phyloP scores from a whole-genome alignment of 2,797 vertebrate genomes.

The Trematomus bernacchii region DNA sequence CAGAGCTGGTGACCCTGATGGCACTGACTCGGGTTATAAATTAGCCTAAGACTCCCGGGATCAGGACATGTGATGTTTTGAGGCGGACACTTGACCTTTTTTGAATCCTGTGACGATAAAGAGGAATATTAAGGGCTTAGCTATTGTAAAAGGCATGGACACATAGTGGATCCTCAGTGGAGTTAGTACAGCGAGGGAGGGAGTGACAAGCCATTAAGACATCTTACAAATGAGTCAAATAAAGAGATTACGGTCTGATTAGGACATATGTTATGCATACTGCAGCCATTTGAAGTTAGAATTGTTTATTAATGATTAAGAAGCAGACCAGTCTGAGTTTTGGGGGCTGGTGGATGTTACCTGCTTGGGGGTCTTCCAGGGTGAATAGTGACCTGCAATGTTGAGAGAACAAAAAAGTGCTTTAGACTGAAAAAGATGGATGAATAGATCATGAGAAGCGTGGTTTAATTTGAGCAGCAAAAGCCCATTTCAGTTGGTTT shows the following conservation, averaged over 20 bases:
- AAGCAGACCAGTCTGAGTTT: conserved; percentile 47
- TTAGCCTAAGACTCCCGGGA: conserved; percentile 37
- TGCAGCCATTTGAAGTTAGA: conserved; percentile 50
- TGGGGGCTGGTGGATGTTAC: conserved; percentile 85
- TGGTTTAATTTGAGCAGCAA: conserved; percentile 9
- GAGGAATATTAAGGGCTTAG: conserved; percentile 9
- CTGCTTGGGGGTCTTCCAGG: conserved; percentile 98
- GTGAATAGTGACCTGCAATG: conserved; percentile 98
- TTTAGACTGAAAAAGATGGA: conserved; percentile 76
- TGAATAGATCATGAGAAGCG: conserved; percentile 30
- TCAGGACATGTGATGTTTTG: conserved; percentile 50
- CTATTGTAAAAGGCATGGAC: conserved; percentile 35
- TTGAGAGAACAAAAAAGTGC: conserved; percentile 85
- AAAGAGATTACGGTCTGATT: conserved; percentile 17
- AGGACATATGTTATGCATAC: conserved; percentile 41
- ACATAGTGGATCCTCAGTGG: conserved; percentile 34
- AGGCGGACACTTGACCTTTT: conserved; percentile 50
- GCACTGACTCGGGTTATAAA: conserved; percentile 42
- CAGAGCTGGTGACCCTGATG: conserved; percentile 37
- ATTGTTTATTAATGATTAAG: conserved; percentile 30
- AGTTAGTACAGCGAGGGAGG: conserved; percentile 46
- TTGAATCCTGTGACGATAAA: conserved; percentile 32
- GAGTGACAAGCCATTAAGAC: conserved; percentile 27
- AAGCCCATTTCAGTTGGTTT: neutral
- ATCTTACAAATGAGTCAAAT: neutral